These are phyloP conservation scores for Percopsis omiscomaycus DNA, from an alignment of 2,797 vertebrate species.

Conservation along the genomic window DNA sequence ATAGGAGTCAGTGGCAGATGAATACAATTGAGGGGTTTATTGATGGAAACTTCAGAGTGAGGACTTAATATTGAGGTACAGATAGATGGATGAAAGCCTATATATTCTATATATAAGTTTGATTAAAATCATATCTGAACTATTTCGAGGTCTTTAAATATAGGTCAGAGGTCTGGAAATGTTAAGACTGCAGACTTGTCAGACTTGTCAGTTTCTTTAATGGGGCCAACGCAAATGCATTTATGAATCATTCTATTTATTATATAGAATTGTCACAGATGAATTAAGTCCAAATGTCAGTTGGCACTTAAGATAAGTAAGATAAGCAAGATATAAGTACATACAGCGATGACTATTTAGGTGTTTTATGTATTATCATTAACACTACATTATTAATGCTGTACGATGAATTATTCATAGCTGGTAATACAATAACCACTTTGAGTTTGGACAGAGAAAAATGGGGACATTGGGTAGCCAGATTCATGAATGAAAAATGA, in stretches of 20 bases:
- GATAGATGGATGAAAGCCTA: no score
- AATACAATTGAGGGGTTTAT: no score
- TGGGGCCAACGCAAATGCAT: neutral
- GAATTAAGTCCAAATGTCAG: constrained; percentile 16
- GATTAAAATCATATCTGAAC: no score
- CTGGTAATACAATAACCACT: constrained; percentile 30
- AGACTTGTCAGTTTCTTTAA: neutral
- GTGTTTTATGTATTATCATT: constrained; percentile 30
- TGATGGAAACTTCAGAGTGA: no score
- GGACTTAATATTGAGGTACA: no score
- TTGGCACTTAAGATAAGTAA: constrained; percentile 6
- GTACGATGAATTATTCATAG: constrained; percentile 36
- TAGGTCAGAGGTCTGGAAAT: neutral
- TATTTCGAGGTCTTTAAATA: no score
- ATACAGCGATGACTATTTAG: constrained; percentile 46
- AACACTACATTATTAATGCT: constrained; percentile 42
- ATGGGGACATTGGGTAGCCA: constrained; percentile 16
- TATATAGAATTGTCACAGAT: constrained; percentile 9
- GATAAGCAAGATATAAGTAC: constrained; percentile 27
- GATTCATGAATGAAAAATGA: constrained; percentile 5
- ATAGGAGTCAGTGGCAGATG: no score
- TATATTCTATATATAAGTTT: no score
- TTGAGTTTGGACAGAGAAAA: constrained; percentile 27
- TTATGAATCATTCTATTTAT: neutral
- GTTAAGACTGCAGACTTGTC: neutral